phyloP scores from a whole-genome alignment of 1,140 invertebrate species.

The Drosophila persimilis region DNA sequence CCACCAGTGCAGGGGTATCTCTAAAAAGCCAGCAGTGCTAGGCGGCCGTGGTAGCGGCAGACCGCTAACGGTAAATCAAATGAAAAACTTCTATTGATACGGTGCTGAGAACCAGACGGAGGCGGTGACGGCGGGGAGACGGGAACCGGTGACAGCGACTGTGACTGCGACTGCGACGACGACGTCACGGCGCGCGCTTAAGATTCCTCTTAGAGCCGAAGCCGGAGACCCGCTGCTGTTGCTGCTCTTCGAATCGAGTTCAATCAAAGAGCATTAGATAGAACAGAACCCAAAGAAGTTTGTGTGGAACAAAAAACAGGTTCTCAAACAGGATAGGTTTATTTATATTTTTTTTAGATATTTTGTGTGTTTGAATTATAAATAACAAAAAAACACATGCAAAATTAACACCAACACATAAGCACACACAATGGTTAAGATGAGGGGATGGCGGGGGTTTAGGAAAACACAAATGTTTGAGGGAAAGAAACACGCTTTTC shows the following conservation, averaged over 20 bases:
- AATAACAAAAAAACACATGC: slow-evolving; percentile 44
- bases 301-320: slow-evolving; percentile 49
- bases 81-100: slow-evolving; percentile 67
- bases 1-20: too few species aligned
- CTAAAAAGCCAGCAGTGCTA: slow-evolving; percentile 23
- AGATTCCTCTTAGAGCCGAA: slow-evolving; percentile 45
- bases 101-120: too few species aligned
- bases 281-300: slow-evolving; percentile 13
- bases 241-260: slow-evolving; percentile 38
- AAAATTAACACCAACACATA: slow-evolving; percentile 31
- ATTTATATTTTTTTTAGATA: slow-evolving; percentile 1
- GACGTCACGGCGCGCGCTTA: slow-evolving; percentile 69
- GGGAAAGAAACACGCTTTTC: slow-evolving; percentile 13
- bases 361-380: slow-evolving; percentile 10
- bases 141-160: background rate
- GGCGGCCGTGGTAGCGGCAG: slow-evolving; percentile 26
- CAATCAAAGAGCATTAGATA: slow-evolving; percentile 34
- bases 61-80: slow-evolving; percentile 76
- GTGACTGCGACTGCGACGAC: slow-evolving; percentile 8
- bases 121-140: background rate
- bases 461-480: too few species aligned
- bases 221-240: slow-evolving; percentile 39
- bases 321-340: slow-evolving; percentile 49
- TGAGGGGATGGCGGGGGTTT: too few species aligned
- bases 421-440: slow-evolving; percentile 34